Conservation (phyloP, 2,797 vertebrate species). For the Acipenser oxyrinchus region DNA sequence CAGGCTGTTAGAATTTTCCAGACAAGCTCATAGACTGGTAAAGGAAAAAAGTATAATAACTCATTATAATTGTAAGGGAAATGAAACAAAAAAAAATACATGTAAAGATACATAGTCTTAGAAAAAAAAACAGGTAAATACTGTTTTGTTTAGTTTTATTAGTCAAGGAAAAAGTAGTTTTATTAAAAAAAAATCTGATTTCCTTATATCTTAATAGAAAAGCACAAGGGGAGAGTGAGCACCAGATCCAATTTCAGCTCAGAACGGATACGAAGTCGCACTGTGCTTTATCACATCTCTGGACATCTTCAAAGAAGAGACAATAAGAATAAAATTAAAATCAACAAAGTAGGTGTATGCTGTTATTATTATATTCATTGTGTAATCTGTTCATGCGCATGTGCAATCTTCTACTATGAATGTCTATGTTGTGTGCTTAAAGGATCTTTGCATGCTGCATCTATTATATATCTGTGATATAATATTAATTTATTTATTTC, state of each 20-base stretch:
- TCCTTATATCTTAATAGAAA: conserved; percentile 58
- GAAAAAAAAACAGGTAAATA: too few species aligned
- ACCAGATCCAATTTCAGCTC: conserved; percentile 77
- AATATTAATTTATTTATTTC: too few species aligned
- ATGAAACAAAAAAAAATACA: too few species aligned
- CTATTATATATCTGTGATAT: background rate
- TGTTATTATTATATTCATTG: background rate
- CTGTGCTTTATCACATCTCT: conserved; percentile 93
- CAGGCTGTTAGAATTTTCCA: too few species aligned
- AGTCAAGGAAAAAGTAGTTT: too few species aligned
- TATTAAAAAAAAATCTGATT: too few species aligned
- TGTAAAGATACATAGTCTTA: too few species aligned
- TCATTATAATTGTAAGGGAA: too few species aligned
- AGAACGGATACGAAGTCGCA: conserved; percentile 73
- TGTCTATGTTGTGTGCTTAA: background rate
- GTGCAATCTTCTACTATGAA: background rate
- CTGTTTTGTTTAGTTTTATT: too few species aligned
- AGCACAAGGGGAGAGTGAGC: conserved; percentile 75
- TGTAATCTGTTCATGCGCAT: background rate
- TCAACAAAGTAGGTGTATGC: conserved; percentile 79
- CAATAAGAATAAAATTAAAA: conserved; percentile 92
- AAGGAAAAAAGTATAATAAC: too few species aligned
- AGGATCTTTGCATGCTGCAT: too few species aligned
- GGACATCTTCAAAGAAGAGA: conserved; percentile 91
- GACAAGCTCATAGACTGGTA: too few species aligned